Percentiles rank a stretch among this genome's conserved stretches.
Conservation (phyloP, 2,113 vertebrate genomes). For the Odocoileus virginianus region DNA sequence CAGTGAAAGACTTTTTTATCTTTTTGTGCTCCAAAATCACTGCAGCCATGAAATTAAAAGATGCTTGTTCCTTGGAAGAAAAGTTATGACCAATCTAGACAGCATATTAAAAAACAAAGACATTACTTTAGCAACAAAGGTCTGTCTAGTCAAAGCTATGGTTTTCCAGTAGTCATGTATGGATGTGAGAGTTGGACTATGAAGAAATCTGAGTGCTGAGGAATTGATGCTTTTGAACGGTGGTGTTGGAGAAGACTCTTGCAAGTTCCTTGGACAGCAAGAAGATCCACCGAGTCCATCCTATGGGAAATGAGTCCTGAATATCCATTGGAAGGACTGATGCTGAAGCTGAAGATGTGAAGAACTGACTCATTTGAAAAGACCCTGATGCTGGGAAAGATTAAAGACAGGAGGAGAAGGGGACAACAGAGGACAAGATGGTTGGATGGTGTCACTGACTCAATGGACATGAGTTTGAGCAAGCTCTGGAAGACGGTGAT, state of each 20-base stretch:
- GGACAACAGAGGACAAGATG: not conserved
- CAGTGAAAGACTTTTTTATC: not conserved
- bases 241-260: not conserved
- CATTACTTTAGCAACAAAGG: not conserved
- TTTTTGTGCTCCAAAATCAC: not conserved
- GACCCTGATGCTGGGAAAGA: not conserved
- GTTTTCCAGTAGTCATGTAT: not conserved
- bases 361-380: not conserved
- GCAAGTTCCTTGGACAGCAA: not conserved
- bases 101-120: not conserved
- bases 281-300: not conserved
- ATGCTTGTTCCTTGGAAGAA: not conserved
- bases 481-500: not conserved
- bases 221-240: not conserved
- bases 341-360: not conserved
- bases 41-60: not conserved
- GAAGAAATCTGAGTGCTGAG: fast-evolving
- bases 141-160: not conserved
- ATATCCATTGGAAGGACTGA: not conserved
- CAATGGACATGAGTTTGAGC: not conserved
- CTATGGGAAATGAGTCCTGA: not conserved
- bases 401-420: not conserved
- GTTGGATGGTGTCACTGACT: not conserved
- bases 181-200: not conserved
- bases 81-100: not conserved